Percentiles rank a stretch among this genome's conserved stretches.
phyloP scores from a whole-genome alignment of 2,888 invertebrate species.

The Lithophane leautieri region DNA sequence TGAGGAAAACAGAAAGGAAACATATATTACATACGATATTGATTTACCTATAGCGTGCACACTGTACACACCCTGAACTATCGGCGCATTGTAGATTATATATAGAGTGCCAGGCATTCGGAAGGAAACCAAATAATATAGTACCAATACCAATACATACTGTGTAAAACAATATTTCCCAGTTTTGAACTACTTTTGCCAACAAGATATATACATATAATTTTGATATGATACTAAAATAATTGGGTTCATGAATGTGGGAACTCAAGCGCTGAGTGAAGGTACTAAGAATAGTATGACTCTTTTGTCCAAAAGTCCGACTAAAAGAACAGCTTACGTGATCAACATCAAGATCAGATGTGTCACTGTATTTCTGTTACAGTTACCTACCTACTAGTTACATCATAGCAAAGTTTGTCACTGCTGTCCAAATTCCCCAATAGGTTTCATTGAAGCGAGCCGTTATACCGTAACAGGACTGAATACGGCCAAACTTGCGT shows the following conservation, averaged over 20 bases:
- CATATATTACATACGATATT: constrained; percentile 20
- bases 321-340: constrained; percentile 15
- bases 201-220: background rate
- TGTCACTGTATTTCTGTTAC: constrained; percentile 34
- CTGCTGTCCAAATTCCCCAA: constrained; percentile 49
- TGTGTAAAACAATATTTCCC: constrained; percentile 2
- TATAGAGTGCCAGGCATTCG: constrained; percentile 14
- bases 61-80: constrained; percentile 35
- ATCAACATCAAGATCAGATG: constrained; percentile 37
- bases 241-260: background rate
- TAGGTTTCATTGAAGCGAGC: constrained; percentile 29
- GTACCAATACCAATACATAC: background rate
- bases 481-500: constrained; percentile 42
- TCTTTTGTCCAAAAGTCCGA: background rate
- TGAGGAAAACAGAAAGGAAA: constrained; percentile 43
- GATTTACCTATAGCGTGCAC: constrained; percentile 37
- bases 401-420: constrained; percentile 18
- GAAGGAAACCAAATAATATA: constrained; percentile 29
- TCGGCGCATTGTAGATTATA: constrained; percentile 14
- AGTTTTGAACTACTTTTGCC: constrained; percentile 13
- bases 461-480: constrained; percentile 5
- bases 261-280: background rate
- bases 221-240: background rate
- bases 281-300: constrained; percentile 11
- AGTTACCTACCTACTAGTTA: constrained; percentile 26